phyloP scores from a whole-genome alignment of 2,888 invertebrate genomes.

The Andrena praecox region DNA sequence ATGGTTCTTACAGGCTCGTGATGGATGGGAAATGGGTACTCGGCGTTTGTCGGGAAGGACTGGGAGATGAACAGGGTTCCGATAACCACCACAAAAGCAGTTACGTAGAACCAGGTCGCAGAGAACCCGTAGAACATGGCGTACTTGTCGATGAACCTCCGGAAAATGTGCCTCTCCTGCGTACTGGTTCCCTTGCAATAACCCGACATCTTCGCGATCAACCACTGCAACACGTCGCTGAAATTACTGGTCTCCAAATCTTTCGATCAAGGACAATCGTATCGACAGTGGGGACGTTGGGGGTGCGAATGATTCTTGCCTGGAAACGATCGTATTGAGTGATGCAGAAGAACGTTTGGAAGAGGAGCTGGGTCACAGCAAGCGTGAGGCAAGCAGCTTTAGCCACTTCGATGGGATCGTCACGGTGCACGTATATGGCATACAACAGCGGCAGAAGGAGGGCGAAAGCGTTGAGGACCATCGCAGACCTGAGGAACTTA shows the following conservation, averaged over 20 bases:
- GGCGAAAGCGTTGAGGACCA: constrained; percentile 15
- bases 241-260: background rate
- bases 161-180: constrained; percentile 66
- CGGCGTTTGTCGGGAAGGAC: constrained; percentile 65
- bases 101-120: constrained; percentile 60
- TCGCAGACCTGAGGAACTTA: constrained; percentile 1
- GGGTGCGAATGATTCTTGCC: constrained; percentile 41
- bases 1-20: background rate
- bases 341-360: constrained; percentile 30
- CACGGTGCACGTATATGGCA: constrained; percentile 24
- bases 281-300: background rate
- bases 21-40: constrained; percentile 21
- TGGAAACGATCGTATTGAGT: constrained; percentile 47
- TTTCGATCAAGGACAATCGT: background rate
- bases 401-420: constrained; percentile 27
- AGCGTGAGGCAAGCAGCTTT: constrained; percentile 30
- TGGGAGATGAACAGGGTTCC: constrained; percentile 68
- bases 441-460: constrained; percentile 41
- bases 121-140: constrained; percentile 63
- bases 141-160: constrained; percentile 73
- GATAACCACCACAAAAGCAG: constrained; percentile 55
- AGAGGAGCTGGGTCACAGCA: constrained; percentile 28
- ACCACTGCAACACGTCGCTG: background rate
- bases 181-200: constrained; percentile 50
- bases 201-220: background rate